A percentile compares a stretch with the other conserved stretches of the same genome.
phyloP scores from a whole-genome alignment of 2,888 invertebrate species.

The Tyria jacobaeae region DNA sequence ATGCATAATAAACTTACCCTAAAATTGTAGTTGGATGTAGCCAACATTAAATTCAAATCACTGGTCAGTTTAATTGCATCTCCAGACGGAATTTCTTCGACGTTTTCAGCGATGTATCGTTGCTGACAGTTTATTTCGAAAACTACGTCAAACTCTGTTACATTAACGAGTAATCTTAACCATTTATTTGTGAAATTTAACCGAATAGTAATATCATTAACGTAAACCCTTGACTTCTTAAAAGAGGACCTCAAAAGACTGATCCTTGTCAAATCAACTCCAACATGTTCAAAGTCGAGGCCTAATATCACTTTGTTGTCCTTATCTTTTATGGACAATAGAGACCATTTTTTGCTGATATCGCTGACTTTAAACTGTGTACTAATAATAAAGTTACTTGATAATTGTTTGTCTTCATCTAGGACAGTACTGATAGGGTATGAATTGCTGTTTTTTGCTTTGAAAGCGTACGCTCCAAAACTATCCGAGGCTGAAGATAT shows the following conservation, averaged over 20 bases:
- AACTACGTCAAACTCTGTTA: conserved; percentile 38
- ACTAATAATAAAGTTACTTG: conserved; percentile 62
- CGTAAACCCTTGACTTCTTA: conserved; percentile 3
- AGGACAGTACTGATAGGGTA: conserved; percentile 5
- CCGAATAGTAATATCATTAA: not conserved
- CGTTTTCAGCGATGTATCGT: not conserved
- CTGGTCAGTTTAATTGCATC: conserved; percentile 3
- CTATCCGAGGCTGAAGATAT: not conserved
- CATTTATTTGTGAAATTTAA: conserved; percentile 31
- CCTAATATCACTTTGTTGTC: conserved; percentile 42
- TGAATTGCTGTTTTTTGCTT: not conserved
- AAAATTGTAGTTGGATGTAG: not conserved
- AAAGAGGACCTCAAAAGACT: conserved; percentile 23
- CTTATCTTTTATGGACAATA: conserved; percentile 64
- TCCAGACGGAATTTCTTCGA: not conserved
- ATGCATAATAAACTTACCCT: conserved; percentile 6
- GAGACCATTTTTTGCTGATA: conserved; percentile 44
- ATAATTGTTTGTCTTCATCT: conserved; percentile 31
- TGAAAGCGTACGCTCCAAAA: conserved; percentile 7
- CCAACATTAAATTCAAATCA: conserved; percentile 13
- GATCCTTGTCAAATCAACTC: conserved; percentile 34
- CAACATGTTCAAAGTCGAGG: conserved; percentile 51
- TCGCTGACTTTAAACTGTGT: conserved; percentile 56
- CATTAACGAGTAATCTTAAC: conserved; percentile 49
- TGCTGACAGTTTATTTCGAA: conserved; percentile 45